A percentile compares a stretch with the other conserved stretches of the same genome.
Conservation (phyloP, 2,888 invertebrate genomes). For the Tipula vernalis region DNA sequence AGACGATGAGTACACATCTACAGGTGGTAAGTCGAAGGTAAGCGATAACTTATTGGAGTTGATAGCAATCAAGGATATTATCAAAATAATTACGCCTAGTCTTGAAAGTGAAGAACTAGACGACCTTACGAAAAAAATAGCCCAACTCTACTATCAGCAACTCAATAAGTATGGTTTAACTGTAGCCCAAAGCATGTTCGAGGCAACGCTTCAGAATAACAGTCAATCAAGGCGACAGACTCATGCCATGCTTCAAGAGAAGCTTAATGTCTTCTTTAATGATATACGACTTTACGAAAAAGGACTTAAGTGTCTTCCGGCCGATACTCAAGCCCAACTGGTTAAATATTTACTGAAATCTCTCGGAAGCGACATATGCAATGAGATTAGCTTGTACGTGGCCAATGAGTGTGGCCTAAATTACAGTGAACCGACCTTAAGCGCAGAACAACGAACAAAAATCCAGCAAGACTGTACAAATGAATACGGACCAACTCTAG, state of each 20-base stretch:
- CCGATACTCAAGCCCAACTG: slow-evolving; percentile 52
- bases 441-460: slow-evolving; percentile 55
- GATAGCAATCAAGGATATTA: slow-evolving; percentile 52
- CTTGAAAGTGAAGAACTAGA: slow-evolving; percentile 62
- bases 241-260: slow-evolving; percentile 71
- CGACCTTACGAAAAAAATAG: slow-evolving; percentile 55
- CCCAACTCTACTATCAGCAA: slow-evolving; percentile 54
- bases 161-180: slow-evolving; percentile 53
- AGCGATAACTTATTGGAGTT: slow-evolving; percentile 42
- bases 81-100: slow-evolving; percentile 43
- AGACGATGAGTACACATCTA: slow-evolving; percentile 41
- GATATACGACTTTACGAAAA: slow-evolving; percentile 72
- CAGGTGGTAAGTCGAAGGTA: not conserved
- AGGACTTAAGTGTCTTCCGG: slow-evolving; percentile 52
- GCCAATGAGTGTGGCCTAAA: slow-evolving; percentile 59
- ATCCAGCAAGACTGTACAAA: slow-evolving; percentile 51
- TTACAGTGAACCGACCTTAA: slow-evolving; percentile 40
- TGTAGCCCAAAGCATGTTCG: slow-evolving; percentile 60
- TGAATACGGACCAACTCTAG: slow-evolving; percentile 53
- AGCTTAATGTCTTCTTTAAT: slow-evolving; percentile 59
- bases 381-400: slow-evolving; percentile 64
- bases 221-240: slow-evolving; percentile 60
- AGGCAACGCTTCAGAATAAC: slow-evolving; percentile 58
- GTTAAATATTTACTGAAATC: slow-evolving; percentile 76
- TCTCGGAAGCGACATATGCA: slow-evolving; percentile 67